phyloP scores from a whole-genome alignment of 1,140 invertebrate genomes.

The Sarcophaga bullata region DNA sequence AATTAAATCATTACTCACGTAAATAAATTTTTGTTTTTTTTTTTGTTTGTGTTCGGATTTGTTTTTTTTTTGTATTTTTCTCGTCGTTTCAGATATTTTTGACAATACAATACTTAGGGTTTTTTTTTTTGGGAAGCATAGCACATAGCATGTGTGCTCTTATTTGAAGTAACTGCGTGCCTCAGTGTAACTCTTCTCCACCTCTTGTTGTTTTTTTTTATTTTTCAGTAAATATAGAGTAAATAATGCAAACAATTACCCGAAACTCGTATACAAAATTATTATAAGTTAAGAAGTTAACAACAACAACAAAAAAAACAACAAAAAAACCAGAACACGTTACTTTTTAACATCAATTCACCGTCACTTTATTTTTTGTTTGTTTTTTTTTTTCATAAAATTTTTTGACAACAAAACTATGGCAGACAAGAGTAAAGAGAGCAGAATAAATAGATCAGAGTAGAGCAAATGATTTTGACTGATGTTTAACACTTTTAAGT shows the following conservation, averaged over 20 bases:
- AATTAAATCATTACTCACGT: conserved; percentile 41
- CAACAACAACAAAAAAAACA: too few species aligned
- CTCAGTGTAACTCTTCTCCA: neutral
- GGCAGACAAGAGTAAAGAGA: too few species aligned
- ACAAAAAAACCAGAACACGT: neutral
- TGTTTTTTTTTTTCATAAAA: neutral
- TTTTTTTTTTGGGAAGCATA: neutral
- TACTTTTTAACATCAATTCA: conserved; percentile 11
- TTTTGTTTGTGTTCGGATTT: neutral
- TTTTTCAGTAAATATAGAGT: conserved; percentile 1
- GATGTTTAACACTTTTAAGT: conserved; percentile 9
- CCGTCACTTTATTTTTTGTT: neutral
- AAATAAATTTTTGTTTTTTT: neutral
- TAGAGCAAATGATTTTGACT: neutral
- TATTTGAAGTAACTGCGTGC: neutral
- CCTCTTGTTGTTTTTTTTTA: neutral
- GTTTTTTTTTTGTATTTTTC: too few species aligned
- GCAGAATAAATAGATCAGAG: too few species aligned
- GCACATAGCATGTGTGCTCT: neutral
- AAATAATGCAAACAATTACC: conserved; percentile 24
- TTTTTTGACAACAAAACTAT: neutral
- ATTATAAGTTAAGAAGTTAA: neutral
- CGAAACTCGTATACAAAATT: neutral
- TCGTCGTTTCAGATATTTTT: neutral
- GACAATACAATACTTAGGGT: neutral